Evolutionary conservation across 1,140 invertebrate species (phyloP).

Genomic region (Bathynomus jamesi): DNA sequence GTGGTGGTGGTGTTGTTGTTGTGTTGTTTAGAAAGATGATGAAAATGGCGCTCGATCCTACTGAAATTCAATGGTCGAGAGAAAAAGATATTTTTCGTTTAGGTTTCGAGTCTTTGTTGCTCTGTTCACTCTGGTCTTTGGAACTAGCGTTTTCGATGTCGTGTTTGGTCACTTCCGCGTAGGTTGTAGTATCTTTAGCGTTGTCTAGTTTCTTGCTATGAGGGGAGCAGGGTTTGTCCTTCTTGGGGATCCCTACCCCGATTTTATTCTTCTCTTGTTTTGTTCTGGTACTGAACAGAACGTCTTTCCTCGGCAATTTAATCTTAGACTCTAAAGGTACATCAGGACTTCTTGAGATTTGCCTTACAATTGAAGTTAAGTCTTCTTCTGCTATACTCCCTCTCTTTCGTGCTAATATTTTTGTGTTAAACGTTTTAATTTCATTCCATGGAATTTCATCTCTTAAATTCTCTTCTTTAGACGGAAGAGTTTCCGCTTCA

Average conservation of each 20-base stretch:
- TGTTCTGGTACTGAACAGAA: too few species aligned
- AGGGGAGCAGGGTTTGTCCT: background rate
- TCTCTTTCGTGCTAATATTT: too few species aligned
- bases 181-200: background rate
- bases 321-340: too few species aligned
- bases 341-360: background rate
- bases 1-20: too few species aligned
- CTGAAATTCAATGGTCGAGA: too few species aligned
- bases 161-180: background rate
- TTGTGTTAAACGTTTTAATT: too few species aligned
- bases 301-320: too few species aligned
- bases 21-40: too few species aligned
- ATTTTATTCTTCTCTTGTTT: background rate
- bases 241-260: background rate
- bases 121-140: background rate
- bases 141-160: background rate
- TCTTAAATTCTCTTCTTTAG: too few species aligned
- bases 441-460: too few species aligned
- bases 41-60: too few species aligned
- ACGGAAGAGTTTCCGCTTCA: background rate
- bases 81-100: background rate
- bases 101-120: background rate
- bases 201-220: background rate
- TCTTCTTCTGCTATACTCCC: too few species aligned
- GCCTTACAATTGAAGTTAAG: background rate